These are phyloP conservation scores for Epinephelus fuscoguttatus DNA, from an alignment of 2,113 vertebrate species.

Conservation along the genomic window DNA sequence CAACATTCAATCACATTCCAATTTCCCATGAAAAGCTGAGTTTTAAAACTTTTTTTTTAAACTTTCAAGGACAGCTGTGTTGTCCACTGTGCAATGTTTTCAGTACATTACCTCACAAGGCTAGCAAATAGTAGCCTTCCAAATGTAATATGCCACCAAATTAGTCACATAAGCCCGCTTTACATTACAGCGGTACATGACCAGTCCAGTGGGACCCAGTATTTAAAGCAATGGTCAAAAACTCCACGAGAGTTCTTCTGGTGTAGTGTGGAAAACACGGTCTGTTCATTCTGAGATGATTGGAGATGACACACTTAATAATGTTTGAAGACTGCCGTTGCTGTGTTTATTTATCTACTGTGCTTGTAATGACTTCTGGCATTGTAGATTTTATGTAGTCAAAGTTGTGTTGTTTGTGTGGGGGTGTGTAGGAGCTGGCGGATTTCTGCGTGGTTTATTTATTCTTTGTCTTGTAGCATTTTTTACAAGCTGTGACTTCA, in stretches of 20 bases:
- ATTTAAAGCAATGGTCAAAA: background rate
- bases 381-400: background rate
- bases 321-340: background rate
- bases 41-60: background rate
- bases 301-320: background rate
- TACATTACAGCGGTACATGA: background rate
- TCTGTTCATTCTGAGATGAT: background rate
- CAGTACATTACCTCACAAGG: background rate
- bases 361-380: background rate
- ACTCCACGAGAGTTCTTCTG: background rate
- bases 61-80: slow-evolving; percentile 11
- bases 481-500: slow-evolving; percentile 6
- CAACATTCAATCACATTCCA: slow-evolving; percentile 30
- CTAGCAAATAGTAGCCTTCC: background rate
- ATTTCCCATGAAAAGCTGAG: slow-evolving; percentile 10
- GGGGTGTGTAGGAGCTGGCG: background rate
- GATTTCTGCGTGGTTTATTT: background rate
- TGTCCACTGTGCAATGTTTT: background rate
- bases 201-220: background rate
- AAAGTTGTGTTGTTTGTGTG: background rate
- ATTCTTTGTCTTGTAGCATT: background rate
- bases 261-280: background rate
- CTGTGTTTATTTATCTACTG: background rate
- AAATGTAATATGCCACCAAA: background rate
- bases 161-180: background rate